Base-by-base conservation (phyloP, 2,888 invertebrate species). In the Callosobruchus maculatus region DNA sequence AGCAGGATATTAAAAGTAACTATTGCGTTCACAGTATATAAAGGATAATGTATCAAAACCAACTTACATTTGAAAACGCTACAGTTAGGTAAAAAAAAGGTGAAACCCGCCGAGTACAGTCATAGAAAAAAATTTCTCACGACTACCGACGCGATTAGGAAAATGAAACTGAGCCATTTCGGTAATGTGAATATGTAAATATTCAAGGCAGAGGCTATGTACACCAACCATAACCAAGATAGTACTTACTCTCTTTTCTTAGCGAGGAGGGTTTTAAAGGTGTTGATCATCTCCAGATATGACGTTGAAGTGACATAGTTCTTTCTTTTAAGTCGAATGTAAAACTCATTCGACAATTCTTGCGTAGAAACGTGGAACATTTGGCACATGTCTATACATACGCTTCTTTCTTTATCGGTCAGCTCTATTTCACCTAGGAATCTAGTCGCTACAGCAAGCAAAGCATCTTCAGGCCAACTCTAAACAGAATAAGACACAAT, bases 271-370 rank as follows among this genome's bases (percentile, higher is more conserved):
- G 91, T 88, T 85, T 97, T 97, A 82, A 97, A 98, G 66, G 96
- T 97, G 83, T 92, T 94, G 78, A 98, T 97, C 82, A 97, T 90
- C 83, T 97, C 97, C 78, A 97, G 88, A 84, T 97, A 98, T 0
- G 97, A 97, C 0, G 97, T 97, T 0, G 97, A 97, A 0, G 97
- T 97, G 0, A 97, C 96, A 85, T 97, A 97, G 84, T 95, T 96
- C 81, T 91, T 91, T 77, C 97, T 89, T 75, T 92, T 93, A 73
- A 96, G 87, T 78, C 94, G 89, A 0, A 87, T 84, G 74, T 86
- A 89, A 85, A 92, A 95, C 82, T 92, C 91, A 0, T 87, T 85
- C 0, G 95, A 93, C 31, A 96, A 86, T 7, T 86, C 86, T 84
- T 95, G 93, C 0, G 96, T 96, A 26, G 96, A 93, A 0, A 92